A percentile compares a stretch with the other conserved stretches of the same genome.
Evolutionary conservation across 92 coral and sea anemone genomes (phyloP).

Genomic region (Parazoanthus atlanticus): DNA sequence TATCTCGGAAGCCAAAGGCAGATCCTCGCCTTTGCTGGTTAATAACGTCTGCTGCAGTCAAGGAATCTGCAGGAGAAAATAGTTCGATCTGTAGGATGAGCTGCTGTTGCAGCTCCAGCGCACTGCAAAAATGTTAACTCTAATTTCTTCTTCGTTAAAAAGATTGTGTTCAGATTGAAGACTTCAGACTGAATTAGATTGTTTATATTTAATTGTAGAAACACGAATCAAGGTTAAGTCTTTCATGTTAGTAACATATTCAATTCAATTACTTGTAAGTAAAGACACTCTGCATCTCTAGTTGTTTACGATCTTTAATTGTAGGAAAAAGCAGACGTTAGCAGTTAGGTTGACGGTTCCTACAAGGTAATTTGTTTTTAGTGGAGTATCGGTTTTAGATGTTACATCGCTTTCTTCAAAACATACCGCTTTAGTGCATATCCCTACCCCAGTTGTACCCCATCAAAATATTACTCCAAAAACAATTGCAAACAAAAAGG

Average conservation of each 20-base stretch:
- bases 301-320: no score
- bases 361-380: no score
- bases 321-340: not conserved
- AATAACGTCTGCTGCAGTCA: slow-evolving; percentile 60
- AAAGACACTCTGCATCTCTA: not conserved
- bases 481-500: no score
- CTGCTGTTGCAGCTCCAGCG: not conserved
- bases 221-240: not conserved
- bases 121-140: not conserved
- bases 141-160: not conserved
- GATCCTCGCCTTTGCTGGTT: slow-evolving; percentile 84
- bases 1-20: slow-evolving; percentile 46
- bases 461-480: no score
- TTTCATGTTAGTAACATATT: not conserved
- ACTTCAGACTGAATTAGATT: not conserved
- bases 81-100: not conserved
- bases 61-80: slow-evolving; percentile 58
- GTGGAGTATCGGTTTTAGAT: no score
- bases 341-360: not conserved
- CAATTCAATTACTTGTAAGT: not conserved
- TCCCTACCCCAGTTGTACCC: no score
- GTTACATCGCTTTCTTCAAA: not conserved
- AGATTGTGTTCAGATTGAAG: not conserved
- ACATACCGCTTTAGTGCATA: no score
- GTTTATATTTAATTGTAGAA: not conserved